Evolutionary conservation across 2,797 vertebrate genomes (phyloP).

Genomic region (Bradypodion pumilum): DNA sequence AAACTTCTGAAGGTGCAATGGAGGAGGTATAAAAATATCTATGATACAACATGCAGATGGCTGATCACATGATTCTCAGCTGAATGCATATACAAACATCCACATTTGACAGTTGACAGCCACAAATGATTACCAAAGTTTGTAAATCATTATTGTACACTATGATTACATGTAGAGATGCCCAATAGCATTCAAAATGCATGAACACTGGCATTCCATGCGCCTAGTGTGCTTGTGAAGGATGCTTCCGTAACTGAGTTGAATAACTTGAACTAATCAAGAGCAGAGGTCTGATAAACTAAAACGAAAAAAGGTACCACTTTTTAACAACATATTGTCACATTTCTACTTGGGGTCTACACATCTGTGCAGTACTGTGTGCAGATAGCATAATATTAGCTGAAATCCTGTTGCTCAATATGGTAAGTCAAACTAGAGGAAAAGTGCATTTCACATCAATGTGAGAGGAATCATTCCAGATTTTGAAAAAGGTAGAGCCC

Average conservation of each 20-base stretch:
- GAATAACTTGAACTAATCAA: not conserved
- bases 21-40: no score
- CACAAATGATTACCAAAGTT: not conserved
- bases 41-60: no score
- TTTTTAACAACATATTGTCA: not conserved
- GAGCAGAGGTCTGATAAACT: not conserved
- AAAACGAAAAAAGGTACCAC: not conserved
- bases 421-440: no score
- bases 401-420: no score
- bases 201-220: not conserved
- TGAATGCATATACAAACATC: no score
- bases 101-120: no score
- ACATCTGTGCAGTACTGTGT: not conserved
- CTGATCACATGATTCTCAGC: no score
- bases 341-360: not conserved
- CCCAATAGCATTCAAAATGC: not conserved
- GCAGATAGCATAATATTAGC: not conserved
- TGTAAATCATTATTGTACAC: not conserved
- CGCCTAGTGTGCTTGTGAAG: not conserved
- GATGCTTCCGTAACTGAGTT: not conserved
- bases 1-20: no score
- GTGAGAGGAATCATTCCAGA: no score
- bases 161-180: not conserved
- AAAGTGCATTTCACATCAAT: no score
- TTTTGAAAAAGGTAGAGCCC: no score